Conservation (phyloP, 1,140 invertebrate genomes). For the Plectrocnemia conspersa region DNA sequence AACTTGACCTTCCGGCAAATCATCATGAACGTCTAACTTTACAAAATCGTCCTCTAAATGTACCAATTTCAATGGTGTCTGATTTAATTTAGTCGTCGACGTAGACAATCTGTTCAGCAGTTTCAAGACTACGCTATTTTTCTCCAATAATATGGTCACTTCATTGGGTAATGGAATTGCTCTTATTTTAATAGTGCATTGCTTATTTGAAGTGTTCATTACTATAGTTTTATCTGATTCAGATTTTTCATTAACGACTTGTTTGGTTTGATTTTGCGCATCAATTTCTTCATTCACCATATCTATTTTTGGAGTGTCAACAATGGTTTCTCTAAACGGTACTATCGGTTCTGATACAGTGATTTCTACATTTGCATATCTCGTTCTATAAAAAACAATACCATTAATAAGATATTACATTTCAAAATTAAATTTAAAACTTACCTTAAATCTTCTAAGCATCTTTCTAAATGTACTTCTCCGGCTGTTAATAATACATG, state of each 20-base stretch:
- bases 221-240: slow-evolving; percentile 55
- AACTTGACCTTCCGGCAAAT: neutral
- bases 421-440: slow-evolving; percentile 21
- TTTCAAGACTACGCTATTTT: slow-evolving; percentile 54
- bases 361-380: slow-evolving; percentile 85
- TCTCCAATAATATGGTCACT: slow-evolving; percentile 62
- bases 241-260: slow-evolving; percentile 40
- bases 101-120: slow-evolving; percentile 37
- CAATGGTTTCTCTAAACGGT: slow-evolving; percentile 90
- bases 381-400: slow-evolving; percentile 44
- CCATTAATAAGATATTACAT: neutral
- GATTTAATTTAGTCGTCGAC: neutral
- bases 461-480: slow-evolving; percentile 95
- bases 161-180: slow-evolving; percentile 73
- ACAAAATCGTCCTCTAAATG: slow-evolving; percentile 23
- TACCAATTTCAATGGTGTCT: slow-evolving; percentile 6
- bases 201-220: slow-evolving; percentile 66
- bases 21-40: slow-evolving; percentile 19
- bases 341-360: slow-evolving; percentile 93
- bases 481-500: slow-evolving; percentile 94
- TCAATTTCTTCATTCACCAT: slow-evolving; percentile 86
- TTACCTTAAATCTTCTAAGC: slow-evolving; percentile 63
- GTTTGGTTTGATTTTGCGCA: slow-evolving; percentile 43
- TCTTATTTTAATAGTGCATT: slow-evolving; percentile 69
- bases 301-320: slow-evolving; percentile 76